Evolutionary conservation across 2,888 invertebrate genomes (phyloP), one percentile per base, ranked within the genome.

Genomic region (Congeria kusceri): DNA sequence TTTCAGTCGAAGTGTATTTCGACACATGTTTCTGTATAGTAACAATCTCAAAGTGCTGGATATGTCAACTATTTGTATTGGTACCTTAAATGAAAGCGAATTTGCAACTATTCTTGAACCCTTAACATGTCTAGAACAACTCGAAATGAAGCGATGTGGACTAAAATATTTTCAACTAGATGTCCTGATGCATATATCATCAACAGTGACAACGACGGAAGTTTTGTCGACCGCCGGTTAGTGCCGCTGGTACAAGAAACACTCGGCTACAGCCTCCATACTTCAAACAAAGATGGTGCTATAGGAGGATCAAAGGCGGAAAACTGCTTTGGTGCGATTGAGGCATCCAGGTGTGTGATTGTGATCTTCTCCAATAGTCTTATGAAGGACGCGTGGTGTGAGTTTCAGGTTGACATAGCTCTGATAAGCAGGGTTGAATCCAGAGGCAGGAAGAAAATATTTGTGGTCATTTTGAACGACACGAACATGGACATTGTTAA

Each of bases 321-420:
- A 5, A 25, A 20, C 20, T 53, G n/a, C 53, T 53, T 53, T 53
- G 53, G n/a, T 20, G 53, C 53, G 20, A 53, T 53, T 20, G 11
- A 53, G 9, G 25, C 23, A 53, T 53, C 53, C 13, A 53, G 25
- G 18, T 2, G 9, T 25, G 53, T 53, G 9, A 53, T 53, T 5
- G 53, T 53, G 53, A 11, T 53, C 25, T 20, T 53, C 9, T 53
- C 53, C 2, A 53, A 53, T 20, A 53, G 25, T 20, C 7, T 53
- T n/a, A 53, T 53, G 53, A 53, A 53, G 23, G 53, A 53, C 53
- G 53, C 53, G 1, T 53, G 53, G 53, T 53, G 53, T 25, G 13
- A 53, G 25, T 53, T 53, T 53, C 53, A 53, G 25, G 25, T 53
- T 9, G 53, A 53, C 53, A 4, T 53, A 2, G 53, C 53, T 5